Evolutionary conservation across 2,888 invertebrate genomes (phyloP), one percentile per base, ranked within the genome.

Genomic region (Leucania comma): DNA sequence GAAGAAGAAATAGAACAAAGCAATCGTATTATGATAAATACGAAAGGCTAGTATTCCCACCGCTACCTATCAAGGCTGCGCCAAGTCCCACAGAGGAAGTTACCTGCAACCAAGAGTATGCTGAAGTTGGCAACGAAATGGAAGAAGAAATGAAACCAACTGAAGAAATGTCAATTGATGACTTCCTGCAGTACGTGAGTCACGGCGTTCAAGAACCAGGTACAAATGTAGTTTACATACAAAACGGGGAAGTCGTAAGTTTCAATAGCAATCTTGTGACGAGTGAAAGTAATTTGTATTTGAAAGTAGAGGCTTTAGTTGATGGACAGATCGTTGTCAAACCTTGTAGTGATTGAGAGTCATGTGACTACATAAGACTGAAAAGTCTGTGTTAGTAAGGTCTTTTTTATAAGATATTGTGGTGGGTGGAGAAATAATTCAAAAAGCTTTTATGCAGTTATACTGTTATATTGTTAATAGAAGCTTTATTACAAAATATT

Each of bases 1-100:
- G 87, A 92, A 2, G 80, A 84, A 1, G 88, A 93, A 75, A 68
- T 93, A 2, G 74, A 90, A 46, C 83, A 91, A 32, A 92, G 92
- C 0, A 92, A 90, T 48, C 2, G 9, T 89, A 89, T 70, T 76
- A 86, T 10, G 67, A 78, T 8, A 75, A 75, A 50, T 57, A 74
- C 4, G 53, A 73, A 35, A 29, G 62, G 20, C 29, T 75, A 0
- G 50, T 42, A 0, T 24, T 67, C 12, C 73, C 56, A 12, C 42
- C 14, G 17, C 38, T 8, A 0, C 50, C 60, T 3, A 24, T 72
- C 17, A 60, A 84, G 50, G 17, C 22, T 0, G 68, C 71, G 26
- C 46, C 29, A n/a, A n/a, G 8, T 0, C 17, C 8, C 1, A 24
- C 24, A 22, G 42, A 67, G 3, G 61, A 74, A 22, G 20, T 20